These are phyloP conservation scores for Brachionus sp. DNA, from an alignment of 1,140 invertebrate species.

Conservation along the genomic window DNA sequence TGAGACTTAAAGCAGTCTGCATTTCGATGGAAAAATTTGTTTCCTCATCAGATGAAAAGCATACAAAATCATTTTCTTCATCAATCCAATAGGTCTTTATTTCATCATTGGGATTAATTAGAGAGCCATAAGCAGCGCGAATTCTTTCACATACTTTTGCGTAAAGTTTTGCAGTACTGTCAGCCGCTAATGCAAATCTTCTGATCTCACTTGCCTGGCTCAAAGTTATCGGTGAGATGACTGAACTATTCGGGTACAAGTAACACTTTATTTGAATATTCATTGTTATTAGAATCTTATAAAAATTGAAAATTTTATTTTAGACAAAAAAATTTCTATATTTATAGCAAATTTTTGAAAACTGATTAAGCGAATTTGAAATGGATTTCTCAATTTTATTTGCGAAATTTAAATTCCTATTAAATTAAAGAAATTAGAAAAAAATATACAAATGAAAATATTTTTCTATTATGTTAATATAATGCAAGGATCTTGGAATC, in stretches of 20 bases:
- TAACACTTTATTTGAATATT: conserved; percentile 36
- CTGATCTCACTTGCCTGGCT: conserved; percentile 26
- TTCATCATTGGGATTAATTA: background rate
- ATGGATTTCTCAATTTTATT: conserved; percentile 9
- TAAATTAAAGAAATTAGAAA: background rate
- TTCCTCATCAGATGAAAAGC: conserved; percentile 1
- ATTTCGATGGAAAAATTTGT: conserved; percentile 1
- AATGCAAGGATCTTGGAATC: background rate
- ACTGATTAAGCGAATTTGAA: conserved; percentile 15
- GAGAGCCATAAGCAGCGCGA: background rate
- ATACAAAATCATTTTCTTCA: conserved; percentile 42
- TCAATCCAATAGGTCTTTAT: conserved; percentile 38
- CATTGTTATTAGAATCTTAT: background rate
- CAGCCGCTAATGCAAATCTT: background rate
- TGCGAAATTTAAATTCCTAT: conserved; percentile 5
- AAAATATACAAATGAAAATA: background rate
- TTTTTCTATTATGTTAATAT: background rate
- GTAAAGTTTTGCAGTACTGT: background rate
- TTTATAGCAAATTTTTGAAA: background rate
- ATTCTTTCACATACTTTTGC: background rate
- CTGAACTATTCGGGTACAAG: background rate
- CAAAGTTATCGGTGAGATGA: background rate
- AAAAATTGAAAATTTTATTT: background rate
- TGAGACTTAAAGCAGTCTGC: background rate
- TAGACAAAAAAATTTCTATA: background rate